Conservation (phyloP, 2,888 invertebrate genomes). For the Strigamia transsilvanica region DNA sequence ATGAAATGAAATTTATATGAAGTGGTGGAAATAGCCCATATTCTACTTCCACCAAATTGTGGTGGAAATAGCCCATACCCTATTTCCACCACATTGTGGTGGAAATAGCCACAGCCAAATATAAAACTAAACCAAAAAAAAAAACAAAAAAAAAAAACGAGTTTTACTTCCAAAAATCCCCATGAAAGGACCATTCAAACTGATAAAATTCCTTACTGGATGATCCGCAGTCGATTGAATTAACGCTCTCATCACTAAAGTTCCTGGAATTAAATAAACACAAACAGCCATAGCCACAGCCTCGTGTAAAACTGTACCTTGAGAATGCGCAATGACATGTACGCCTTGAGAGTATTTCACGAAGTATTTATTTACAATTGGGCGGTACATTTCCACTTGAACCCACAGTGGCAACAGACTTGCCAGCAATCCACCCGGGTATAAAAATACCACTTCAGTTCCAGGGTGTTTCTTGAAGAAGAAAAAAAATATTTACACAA, state of each 20-base stretch:
- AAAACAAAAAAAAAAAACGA: too few relatives aligned
- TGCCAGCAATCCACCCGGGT: neutral
- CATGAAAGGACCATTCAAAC: neutral
- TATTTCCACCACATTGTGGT: too few relatives aligned
- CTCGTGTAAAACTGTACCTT: too few relatives aligned
- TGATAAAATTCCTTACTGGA: slow-evolving; percentile 14
- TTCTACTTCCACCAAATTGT: too few relatives aligned
- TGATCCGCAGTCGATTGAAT: neutral
- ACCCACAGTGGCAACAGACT: neutral
- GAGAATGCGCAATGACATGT: neutral
- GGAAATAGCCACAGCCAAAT: too few relatives aligned
- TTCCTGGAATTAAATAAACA: neutral
- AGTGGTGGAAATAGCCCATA: too few relatives aligned
- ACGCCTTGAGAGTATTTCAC: neutral
- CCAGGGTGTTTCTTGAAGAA: neutral
- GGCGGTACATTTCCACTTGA: neutral
- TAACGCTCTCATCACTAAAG: neutral
- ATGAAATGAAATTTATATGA: too few relatives aligned
- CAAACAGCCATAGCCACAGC: neutral
- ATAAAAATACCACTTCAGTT: neutral
- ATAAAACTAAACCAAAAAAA: too few relatives aligned
- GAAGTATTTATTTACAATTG: neutral
- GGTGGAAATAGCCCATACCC: too few relatives aligned
- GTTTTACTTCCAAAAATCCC: neutral
- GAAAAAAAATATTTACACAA: neutral